These are phyloP conservation scores for Aspidiotus rigidus DNA, from an alignment of 2,888 invertebrate species.

Conservation along the genomic window DNA sequence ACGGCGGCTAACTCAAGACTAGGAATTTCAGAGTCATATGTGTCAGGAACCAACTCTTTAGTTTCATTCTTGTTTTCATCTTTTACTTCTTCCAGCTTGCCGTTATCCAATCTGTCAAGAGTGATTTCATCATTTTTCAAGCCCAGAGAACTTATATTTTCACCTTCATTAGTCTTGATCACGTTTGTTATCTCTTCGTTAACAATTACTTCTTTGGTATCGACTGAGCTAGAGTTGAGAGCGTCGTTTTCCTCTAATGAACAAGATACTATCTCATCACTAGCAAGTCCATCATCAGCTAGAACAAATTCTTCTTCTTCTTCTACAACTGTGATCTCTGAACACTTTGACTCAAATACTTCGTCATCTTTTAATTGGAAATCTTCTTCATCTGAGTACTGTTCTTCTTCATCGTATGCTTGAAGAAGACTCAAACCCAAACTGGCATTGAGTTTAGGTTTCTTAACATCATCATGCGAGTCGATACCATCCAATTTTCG, in stretches of 20 bases:
- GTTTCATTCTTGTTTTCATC: not conserved
- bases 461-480: not conserved
- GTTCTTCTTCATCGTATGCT: not conserved
- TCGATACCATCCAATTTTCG: not conserved
- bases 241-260: not conserved
- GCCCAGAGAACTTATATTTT: too few species aligned
- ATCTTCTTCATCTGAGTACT: slow-evolving; percentile 1
- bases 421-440: not conserved
- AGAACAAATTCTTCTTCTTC: not conserved
- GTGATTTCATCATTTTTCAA: too few species aligned
- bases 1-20: not conserved
- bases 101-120: too few species aligned
- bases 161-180: too few species aligned
- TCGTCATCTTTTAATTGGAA: not conserved
- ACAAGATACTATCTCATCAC: not conserved
- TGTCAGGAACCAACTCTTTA: not conserved
- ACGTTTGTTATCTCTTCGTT: too few species aligned
- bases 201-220: too few species aligned
- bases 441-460: not conserved
- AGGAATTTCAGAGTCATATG: not conserved
- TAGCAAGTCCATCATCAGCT: not conserved
- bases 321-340: not conserved
- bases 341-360: not conserved
- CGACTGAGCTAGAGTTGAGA: too few species aligned
- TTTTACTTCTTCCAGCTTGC: too few species aligned